Percentiles rank a stretch among this genome's conserved stretches.
phyloP scores from a whole-genome alignment of 1,140 invertebrate species.

The Euwallacea fornicatus region DNA sequence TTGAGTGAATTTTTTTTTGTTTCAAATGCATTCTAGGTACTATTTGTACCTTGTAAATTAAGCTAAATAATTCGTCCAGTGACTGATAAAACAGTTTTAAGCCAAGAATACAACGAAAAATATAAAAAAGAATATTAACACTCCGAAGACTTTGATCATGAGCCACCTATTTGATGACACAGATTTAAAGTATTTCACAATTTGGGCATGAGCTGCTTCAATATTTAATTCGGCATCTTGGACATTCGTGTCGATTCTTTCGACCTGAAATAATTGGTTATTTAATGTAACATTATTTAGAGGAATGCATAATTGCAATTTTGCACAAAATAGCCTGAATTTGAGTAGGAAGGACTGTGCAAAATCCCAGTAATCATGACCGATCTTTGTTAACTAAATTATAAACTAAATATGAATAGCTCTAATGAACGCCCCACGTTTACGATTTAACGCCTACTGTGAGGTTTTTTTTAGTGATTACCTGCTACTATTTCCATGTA shows the following conservation, averaged over 20 bases:
- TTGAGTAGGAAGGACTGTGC: too few relatives aligned
- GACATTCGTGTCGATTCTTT: constrained; percentile 96
- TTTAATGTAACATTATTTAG: neutral
- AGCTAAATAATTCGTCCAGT: neutral
- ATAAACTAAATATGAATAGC: too few relatives aligned
- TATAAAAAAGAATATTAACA: constrained; percentile 98
- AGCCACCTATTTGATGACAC: constrained; percentile 97
- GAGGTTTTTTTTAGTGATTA: neutral
- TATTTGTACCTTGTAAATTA: neutral
- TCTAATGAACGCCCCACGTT: neutral
- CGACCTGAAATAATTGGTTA: constrained; percentile 54
- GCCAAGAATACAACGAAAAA: constrained; percentile 97
- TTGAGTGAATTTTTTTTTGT: neutral
- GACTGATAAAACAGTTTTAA: constrained; percentile 48
- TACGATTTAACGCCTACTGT: neutral
- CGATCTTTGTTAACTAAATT: too few relatives aligned
- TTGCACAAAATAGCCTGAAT: too few relatives aligned
- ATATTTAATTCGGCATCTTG: constrained; percentile 95
- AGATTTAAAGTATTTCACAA: constrained; percentile 97
- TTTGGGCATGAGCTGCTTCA: constrained; percentile 95
- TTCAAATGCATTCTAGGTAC: neutral
- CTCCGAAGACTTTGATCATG: constrained; percentile 99
- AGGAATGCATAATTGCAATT: too few relatives aligned
- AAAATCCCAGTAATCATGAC: too few relatives aligned
- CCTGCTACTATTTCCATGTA: too few relatives aligned